Conservation (phyloP, 2,888 invertebrate species). For the Carabus problematicus region DNA sequence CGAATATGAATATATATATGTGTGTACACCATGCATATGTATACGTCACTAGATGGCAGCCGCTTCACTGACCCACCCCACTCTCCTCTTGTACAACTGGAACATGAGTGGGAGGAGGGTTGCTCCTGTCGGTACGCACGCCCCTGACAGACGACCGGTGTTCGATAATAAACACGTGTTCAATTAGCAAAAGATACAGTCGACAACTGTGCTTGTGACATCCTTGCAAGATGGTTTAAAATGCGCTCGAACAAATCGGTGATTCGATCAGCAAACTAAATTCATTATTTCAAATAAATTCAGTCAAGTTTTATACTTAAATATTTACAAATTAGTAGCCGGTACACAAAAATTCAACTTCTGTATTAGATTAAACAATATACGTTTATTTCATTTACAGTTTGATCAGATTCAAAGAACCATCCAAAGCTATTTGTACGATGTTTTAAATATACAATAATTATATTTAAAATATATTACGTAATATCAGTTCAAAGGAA, state of each 20-base stretch:
- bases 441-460: too few relatives aligned
- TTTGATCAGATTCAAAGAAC: too few relatives aligned
- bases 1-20: constrained; percentile 16
- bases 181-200: constrained; percentile 1
- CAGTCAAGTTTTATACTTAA: too few relatives aligned
- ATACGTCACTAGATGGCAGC: constrained; percentile 13
- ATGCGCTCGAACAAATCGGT: background rate
- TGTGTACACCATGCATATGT: background rate
- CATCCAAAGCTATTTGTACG: too few relatives aligned
- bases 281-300: too few relatives aligned
- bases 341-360: too few relatives aligned
- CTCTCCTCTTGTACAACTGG: background rate
- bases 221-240: background rate
- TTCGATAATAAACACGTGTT: constrained; percentile 16
- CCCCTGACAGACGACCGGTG: constrained; percentile 8
- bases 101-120: background rate
- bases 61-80: background rate
- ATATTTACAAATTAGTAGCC: too few relatives aligned
- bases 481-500: too few relatives aligned
- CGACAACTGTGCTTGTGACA: constrained; percentile 1
- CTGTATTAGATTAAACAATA: too few relatives aligned
- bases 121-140: constrained; percentile 9
- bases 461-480: too few relatives aligned
- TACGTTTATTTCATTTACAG: too few relatives aligned
- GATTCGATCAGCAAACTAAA: too few relatives aligned